Base-by-base conservation (phyloP, 2,797 vertebrate species). In the Halcyon chelicuti region DNA sequence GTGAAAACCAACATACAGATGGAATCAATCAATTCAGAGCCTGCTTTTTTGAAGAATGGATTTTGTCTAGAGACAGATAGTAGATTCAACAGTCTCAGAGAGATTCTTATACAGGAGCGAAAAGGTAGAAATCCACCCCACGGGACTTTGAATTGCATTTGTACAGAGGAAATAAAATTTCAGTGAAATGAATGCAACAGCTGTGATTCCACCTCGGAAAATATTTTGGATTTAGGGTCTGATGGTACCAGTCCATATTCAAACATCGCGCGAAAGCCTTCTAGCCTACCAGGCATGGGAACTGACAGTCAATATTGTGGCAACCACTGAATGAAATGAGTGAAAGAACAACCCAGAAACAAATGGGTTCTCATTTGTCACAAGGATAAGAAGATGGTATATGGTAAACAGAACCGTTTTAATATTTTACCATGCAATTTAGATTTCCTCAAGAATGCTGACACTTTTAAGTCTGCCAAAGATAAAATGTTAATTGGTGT, bases 361-460 rank as follows among this genome's bases (percentile, higher is more conserved):
- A 73, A 61, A 49, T 31, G 12, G 11, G 4, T 44, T 47, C 51
- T 57, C 17, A 78, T 81, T 54, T 63, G 14, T 88, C 66, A 75
- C 37, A 67, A 28, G 26, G 57, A 12, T 39, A 57, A 88, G 68
- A 54, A 2, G 4, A 52, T 23, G 47, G 61, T 14, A 44, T 76
- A 63, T 89, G 39, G 76, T 71, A 39, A 76, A 54, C 70, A 84
- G 19, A 16, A 70, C 7, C 1, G 14, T 67, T 58, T 91, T 55
- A 86, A 86, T 88, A 87, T 88, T 96, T 91, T 58, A 91, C 31
- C 33, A 76, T 39, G 23, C 33, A 86, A 92, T 83, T 84, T 65
- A 77, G 40, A 54, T 81, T 76, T 96, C 10, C 10, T 81, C 40
- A 88, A 86, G 80, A 93, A 88, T 35, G 29, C 39, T 81, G 47